A percentile compares a stretch with the other conserved stretches of the same genome.
phyloP scores from a whole-genome alignment of 1,140 invertebrate genomes.

The Euura lappo region DNA sequence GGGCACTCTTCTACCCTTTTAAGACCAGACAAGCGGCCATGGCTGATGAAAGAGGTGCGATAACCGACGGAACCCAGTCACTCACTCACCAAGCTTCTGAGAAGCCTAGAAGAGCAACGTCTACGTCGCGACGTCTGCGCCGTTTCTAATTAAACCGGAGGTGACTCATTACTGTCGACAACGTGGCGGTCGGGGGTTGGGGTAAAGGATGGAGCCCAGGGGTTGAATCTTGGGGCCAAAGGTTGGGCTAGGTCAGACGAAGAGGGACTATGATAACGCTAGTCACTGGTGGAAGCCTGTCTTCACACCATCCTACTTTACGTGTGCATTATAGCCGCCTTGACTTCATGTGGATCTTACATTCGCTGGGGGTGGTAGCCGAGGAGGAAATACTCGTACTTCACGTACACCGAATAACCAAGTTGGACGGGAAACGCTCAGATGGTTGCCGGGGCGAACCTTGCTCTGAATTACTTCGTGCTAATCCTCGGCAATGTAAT shows the following conservation, averaged over 20 bases:
- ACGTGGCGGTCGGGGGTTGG: slow-evolving; percentile 19
- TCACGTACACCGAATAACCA: not conserved
- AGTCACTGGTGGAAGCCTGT: no score
- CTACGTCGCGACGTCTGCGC: slow-evolving; percentile 14
- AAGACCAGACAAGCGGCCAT: not conserved
- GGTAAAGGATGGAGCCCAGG: slow-evolving; percentile 8
- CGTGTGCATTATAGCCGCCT: no score
- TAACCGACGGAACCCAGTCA: not conserved
- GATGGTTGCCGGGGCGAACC: not conserved
- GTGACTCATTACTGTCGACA: slow-evolving; percentile 35
- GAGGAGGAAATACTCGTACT: no score
- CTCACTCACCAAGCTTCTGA: not conserved
- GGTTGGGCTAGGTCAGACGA: not conserved
- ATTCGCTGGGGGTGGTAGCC: no score
- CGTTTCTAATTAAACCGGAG: slow-evolving; percentile 33
- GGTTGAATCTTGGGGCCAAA: not conserved
- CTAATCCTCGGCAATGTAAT: slow-evolving; percentile 19
- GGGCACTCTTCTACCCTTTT: not conserved
- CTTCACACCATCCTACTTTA: no score
- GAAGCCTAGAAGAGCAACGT: not conserved
- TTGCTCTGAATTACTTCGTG: slow-evolving; percentile 16
- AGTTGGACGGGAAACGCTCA: not conserved
- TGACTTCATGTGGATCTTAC: no score
- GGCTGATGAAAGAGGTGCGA: not conserved
- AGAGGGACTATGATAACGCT: no score